Percentiles rank a stretch among this genome's conserved stretches.
Conservation (phyloP, 2,113 vertebrate species). For the Larimichthys polyactis region DNA sequence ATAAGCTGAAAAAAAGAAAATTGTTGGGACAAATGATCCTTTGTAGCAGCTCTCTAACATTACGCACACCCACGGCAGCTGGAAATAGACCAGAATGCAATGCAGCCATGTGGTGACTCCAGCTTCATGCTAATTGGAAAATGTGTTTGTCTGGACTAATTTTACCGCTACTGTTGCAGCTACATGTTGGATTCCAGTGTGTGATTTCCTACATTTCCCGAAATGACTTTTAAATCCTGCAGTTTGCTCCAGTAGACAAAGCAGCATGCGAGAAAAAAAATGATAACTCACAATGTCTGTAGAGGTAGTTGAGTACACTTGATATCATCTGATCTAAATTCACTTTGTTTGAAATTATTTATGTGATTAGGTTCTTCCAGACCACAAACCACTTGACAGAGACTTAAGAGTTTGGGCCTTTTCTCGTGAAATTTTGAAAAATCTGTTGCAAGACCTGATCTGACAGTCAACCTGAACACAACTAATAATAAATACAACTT, state of each 20-base stretch:
- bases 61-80: neutral
- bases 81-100: neutral
- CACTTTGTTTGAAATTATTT: neutral
- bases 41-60: neutral
- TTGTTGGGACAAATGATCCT: neutral
- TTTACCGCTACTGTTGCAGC: neutral
- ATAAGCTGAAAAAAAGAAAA: too few relatives aligned
- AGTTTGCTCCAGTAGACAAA: neutral
- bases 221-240: neutral
- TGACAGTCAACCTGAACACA: neutral
- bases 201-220: slow-evolving; percentile 11
- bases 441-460: neutral
- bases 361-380: neutral
- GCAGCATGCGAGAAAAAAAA: neutral
- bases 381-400: neutral
- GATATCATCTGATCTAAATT: neutral
- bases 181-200: neutral
- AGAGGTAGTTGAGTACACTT: too few relatives aligned
- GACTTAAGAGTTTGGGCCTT: neutral
- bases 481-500: neutral
- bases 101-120: neutral
- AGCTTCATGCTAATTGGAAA: neutral
- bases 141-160: too few relatives aligned
- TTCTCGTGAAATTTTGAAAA: neutral
- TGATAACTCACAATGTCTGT: neutral